phyloP scores from a whole-genome alignment of 2,797 vertebrate species.

The Leucoraja ocellata region DNA sequence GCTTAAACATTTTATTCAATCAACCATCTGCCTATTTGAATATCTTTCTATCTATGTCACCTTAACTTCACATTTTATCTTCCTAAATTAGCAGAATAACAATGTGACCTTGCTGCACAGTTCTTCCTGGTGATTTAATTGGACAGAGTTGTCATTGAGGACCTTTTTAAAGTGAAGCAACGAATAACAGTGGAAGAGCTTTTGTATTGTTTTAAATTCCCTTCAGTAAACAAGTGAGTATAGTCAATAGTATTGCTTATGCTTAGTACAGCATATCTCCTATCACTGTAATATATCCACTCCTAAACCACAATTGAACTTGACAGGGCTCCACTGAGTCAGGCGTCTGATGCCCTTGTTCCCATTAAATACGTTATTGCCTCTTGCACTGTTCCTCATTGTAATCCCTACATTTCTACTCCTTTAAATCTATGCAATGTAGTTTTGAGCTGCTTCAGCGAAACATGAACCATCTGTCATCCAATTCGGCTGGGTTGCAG shows the following conservation, averaged over 20 bases:
- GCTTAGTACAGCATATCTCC: not conserved
- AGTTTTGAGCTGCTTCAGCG: too few relatives aligned
- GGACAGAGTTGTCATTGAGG: not conserved
- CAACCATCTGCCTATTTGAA: not conserved
- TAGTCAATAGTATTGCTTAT: not conserved
- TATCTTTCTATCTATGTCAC: not conserved
- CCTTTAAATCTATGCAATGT: too few relatives aligned
- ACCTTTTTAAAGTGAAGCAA: not conserved
- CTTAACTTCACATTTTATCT: not conserved
- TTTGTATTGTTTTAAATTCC: not conserved
- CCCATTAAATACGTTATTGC: too few relatives aligned
- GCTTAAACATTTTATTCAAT: not conserved
- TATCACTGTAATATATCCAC: too few relatives aligned
- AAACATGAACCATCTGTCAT: too few relatives aligned
- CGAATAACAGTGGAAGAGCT: not conserved
- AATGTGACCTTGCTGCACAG: not conserved
- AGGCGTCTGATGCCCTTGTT: too few relatives aligned
- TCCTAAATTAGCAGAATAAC: not conserved
- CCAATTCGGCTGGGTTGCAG: too few relatives aligned
- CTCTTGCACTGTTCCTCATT: too few relatives aligned
- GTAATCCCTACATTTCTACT: too few relatives aligned
- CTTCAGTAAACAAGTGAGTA: not conserved
- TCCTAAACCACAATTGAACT: too few relatives aligned
- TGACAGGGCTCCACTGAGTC: too few relatives aligned
- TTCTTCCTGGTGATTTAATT: not conserved